phyloP scores from a whole-genome alignment of 2,113 vertebrate species.

The Heterotis niloticus region DNA sequence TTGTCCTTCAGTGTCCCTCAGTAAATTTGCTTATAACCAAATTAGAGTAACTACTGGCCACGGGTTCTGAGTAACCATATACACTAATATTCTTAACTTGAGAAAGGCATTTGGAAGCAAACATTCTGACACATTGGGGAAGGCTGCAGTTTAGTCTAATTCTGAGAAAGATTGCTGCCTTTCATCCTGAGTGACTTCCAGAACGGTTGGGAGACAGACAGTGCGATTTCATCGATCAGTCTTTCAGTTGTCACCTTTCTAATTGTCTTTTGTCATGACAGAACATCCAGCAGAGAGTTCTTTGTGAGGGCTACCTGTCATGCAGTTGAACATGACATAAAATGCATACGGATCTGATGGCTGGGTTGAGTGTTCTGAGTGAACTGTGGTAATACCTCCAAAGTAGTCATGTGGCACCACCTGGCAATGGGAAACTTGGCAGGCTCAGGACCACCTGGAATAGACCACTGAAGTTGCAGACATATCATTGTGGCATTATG shows the following conservation, averaged over 20 bases:
- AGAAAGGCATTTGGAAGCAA: too few species aligned
- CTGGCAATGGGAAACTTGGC: neutral
- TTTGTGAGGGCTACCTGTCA: neutral
- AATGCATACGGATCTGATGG: neutral
- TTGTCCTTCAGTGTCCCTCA: too few species aligned
- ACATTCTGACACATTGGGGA: too few species aligned
- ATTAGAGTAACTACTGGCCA: too few species aligned
- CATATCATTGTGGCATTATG: neutral
- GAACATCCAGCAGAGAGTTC: neutral
- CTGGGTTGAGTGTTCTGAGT: neutral
- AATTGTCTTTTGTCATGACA: neutral
- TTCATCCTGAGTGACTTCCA: neutral
- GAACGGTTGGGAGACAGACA: neutral
- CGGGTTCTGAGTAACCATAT: too few species aligned
- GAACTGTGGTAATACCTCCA: neutral
- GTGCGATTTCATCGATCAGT: neutral
- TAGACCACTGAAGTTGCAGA: neutral
- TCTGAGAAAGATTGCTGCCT: too few species aligned
- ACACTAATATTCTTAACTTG: too few species aligned
- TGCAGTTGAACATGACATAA: neutral
- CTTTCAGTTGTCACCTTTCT: neutral
- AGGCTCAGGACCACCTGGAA: neutral
- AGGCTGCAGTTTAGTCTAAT: too few species aligned
- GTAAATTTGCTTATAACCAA: too few species aligned
- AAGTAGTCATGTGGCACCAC: neutral